Conservation (phyloP, 2,888 invertebrate species). For the Pheosia tremula region DNA sequence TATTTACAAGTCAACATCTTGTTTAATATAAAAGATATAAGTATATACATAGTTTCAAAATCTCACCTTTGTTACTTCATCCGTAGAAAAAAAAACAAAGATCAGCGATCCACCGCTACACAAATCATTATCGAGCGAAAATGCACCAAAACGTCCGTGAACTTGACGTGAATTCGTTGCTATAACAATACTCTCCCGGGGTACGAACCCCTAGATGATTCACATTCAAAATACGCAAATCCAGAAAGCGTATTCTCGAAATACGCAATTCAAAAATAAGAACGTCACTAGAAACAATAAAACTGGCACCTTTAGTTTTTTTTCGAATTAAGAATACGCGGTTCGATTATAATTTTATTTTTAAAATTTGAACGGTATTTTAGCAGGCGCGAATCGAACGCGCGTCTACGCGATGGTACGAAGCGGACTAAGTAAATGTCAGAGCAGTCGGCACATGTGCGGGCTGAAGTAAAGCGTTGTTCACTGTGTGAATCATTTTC, state of each 20-base stretch:
- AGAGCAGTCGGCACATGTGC: constrained; percentile 81
- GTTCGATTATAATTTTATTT: constrained; percentile 37
- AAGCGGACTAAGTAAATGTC: constrained; percentile 83
- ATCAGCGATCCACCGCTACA: constrained; percentile 45
- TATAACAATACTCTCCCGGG: constrained; percentile 75
- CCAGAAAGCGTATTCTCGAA: constrained; percentile 33
- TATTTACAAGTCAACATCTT: background rate
- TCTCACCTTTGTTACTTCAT: constrained; percentile 36
- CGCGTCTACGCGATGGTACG: constrained; percentile 72
- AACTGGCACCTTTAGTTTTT: constrained; percentile 48
- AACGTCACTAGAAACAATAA: constrained; percentile 39
- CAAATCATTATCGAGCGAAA: constrained; percentile 76
- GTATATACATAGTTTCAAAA: background rate
- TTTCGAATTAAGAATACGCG: constrained; percentile 45
- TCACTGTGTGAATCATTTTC: constrained; percentile 55
- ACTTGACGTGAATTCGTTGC: constrained; percentile 75
- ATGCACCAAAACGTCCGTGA: constrained; percentile 81
- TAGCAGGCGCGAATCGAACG: constrained; percentile 51
- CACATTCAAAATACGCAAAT: constrained; percentile 51
- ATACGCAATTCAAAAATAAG: constrained; percentile 24
- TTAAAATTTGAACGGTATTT: constrained; percentile 52
- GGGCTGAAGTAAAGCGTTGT: constrained; percentile 62
- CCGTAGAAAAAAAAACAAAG: constrained; percentile 23
- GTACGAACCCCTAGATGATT: constrained; percentile 57
- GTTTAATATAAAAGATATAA: background rate